These are phyloP conservation scores for Melanocharis versteri DNA, from an alignment of 2,113 vertebrate genomes.

Conservation along the genomic window DNA sequence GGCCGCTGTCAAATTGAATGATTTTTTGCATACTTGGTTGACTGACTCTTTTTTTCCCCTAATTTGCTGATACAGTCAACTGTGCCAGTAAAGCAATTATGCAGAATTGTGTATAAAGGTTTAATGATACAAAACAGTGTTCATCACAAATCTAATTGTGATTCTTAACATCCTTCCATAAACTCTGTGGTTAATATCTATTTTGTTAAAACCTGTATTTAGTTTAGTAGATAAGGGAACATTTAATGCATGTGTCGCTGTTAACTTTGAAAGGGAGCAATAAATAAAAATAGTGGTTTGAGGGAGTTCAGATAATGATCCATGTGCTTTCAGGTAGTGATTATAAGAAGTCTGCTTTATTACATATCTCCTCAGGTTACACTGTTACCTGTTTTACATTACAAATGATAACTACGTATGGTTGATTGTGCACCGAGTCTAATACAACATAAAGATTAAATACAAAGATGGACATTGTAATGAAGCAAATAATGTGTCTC, in stretches of 20 bases:
- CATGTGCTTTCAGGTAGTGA: not conserved
- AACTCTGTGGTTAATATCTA: not conserved
- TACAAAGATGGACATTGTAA: not conserved
- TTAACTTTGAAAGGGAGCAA: not conserved
- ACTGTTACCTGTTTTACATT: not conserved
- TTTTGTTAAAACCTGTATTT: not conserved
- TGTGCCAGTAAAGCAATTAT: slow-evolving; percentile 49
- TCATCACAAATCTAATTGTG: slow-evolving; percentile 45
- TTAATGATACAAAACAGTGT: slow-evolving; percentile 50
- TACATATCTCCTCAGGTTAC: slow-evolving; percentile 33
- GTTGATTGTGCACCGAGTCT: not conserved
- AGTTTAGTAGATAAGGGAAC: not conserved
- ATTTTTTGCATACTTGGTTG: slow-evolving; percentile 33
- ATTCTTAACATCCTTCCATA: slow-evolving; percentile 6
- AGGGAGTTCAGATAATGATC: not conserved
- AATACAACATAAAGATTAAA: not conserved
- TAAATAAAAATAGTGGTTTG: not conserved
- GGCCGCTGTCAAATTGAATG: slow-evolving; percentile 14
- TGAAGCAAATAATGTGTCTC: not conserved
- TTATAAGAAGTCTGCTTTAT: slow-evolving; percentile 10
- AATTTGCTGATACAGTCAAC: slow-evolving; percentile 34
- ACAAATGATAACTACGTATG: not conserved
- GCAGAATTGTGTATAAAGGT: slow-evolving; percentile 27
- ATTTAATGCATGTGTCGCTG: not conserved
- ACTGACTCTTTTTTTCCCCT: not conserved